phyloP scores from a whole-genome alignment of 2,888 invertebrate species.

The Bombylius major region DNA sequence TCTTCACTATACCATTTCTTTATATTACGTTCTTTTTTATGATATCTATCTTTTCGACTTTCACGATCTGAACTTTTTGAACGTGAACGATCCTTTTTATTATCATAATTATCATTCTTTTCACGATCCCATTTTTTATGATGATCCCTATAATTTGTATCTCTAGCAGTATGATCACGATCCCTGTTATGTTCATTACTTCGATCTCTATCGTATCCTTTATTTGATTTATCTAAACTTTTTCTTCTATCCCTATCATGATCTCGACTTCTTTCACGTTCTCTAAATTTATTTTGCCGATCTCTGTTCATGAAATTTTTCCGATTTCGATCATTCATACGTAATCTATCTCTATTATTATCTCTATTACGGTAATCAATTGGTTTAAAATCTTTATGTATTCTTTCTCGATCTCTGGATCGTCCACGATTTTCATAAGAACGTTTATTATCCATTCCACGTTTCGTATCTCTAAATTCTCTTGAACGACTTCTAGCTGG shows the following conservation, averaged over 20 bases:
- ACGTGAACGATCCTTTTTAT: conserved; percentile 8
- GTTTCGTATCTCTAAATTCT: conserved; percentile 19
- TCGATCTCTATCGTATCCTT: conserved; percentile 1
- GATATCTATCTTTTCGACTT: conserved; percentile 21
- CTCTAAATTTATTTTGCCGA: conserved; percentile 5
- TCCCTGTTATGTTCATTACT: neutral
- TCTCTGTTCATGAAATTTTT: conserved; percentile 1
- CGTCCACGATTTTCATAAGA: neutral
- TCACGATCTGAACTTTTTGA: conserved; percentile 10
- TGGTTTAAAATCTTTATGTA: neutral
- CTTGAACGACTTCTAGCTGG: conserved; percentile 18
- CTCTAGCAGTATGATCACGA: conserved; percentile 1
- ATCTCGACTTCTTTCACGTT: conserved; percentile 14
- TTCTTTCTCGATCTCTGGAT: neutral
- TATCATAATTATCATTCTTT: neutral
- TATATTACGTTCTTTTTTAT: conserved; percentile 15
- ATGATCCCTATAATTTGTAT: neutral
- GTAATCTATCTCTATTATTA: neutral
- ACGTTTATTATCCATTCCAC: neutral
- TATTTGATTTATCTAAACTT: conserved; percentile 19
- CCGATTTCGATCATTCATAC: conserved; percentile 1
- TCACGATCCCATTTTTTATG: neutral
- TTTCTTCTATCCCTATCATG: conserved; percentile 19
- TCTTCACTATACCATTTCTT: conserved; percentile 17
- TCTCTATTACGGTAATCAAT: neutral